These are phyloP conservation scores for Tipula unca DNA, from an alignment of 2,888 invertebrate genomes.

Conservation along the genomic window DNA sequence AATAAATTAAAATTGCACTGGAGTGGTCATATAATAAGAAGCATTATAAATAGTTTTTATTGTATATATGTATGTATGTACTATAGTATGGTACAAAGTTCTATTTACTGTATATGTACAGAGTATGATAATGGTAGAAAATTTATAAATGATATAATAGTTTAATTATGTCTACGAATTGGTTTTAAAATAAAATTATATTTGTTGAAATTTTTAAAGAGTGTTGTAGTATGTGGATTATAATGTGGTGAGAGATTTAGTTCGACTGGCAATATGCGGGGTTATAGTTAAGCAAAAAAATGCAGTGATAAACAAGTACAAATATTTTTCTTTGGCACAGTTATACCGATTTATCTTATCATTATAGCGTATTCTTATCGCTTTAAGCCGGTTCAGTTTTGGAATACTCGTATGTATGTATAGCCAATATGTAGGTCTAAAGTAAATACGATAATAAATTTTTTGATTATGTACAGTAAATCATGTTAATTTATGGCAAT, in stretches of 20 bases:
- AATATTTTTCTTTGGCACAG: too few relatives aligned
- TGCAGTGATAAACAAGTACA: too few relatives aligned
- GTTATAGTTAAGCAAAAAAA: too few relatives aligned
- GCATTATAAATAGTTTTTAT: neutral
- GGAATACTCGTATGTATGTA: too few relatives aligned
- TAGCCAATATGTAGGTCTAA: too few relatives aligned
- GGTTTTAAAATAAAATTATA: neutral
- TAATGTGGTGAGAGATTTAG: neutral
- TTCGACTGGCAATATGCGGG: neutral
- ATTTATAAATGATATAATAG: neutral
- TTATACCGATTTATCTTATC: too few relatives aligned
- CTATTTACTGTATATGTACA: neutral
- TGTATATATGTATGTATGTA: neutral
- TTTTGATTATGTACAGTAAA: too few relatives aligned
- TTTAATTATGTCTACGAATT: neutral
- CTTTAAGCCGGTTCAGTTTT: too few relatives aligned
- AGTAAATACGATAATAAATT: too few relatives aligned
- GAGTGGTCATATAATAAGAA: slow-evolving; percentile 8
- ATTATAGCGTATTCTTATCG: too few relatives aligned
- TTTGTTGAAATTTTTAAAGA: neutral
- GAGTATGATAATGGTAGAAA: neutral
- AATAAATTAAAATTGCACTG: neutral
- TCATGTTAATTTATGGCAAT: too few relatives aligned
- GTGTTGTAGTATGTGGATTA: neutral
- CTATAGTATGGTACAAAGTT: neutral